Evolutionary conservation across 2,113 vertebrate species (phyloP), one percentile per base, ranked within the genome.

Genomic region (Leptobrachium ailaonicum): DNA sequence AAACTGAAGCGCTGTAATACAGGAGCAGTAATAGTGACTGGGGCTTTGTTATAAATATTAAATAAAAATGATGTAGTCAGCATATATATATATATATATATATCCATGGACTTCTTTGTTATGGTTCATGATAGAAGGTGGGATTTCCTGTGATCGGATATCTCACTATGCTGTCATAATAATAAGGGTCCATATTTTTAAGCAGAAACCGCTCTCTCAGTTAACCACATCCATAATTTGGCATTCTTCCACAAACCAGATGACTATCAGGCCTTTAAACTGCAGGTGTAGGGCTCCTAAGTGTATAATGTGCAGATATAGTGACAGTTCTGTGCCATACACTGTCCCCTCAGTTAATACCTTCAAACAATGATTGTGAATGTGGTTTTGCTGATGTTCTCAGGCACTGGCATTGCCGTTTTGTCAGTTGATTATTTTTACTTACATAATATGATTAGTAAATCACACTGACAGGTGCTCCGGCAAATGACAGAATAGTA

Each of bases 371-470:
- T 75, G 62, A 82, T 83, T 89, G 87, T 87, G 88, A 91, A 78
- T 89, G 84, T 92, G 88, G 81, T 86, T 88, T 84, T 78, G 20
- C 84, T 40, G 64, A 77, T 87, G 83, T 91, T 90, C 85, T 86
- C 87, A 86, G 87, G 87, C 89, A 85, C 81, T 82, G 85, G 74
- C 77, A 79, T 77, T 60, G 69, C 76, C 79, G 86, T 86, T 77
- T 88, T 86, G 87, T 85, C 90, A 84, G 88, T 90, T 91, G 82
- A 82, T 85, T 72, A 72, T 80, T 84, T 80, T 84, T 82, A 83
- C 79, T 83, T 67, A 73, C 1, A 47, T 47, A 82, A 41, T 50
- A 85, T 43, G 82, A 86, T 86, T 84, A 89, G 85, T 89, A 89
- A 89, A 90, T 86, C 86, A 87, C 87, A 66, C 14, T 85, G 84